Percentiles rank a stretch among this genome's conserved stretches.
Evolutionary conservation across 1,140 invertebrate genomes (phyloP).

Genomic region (Drosophila rufa): DNA sequence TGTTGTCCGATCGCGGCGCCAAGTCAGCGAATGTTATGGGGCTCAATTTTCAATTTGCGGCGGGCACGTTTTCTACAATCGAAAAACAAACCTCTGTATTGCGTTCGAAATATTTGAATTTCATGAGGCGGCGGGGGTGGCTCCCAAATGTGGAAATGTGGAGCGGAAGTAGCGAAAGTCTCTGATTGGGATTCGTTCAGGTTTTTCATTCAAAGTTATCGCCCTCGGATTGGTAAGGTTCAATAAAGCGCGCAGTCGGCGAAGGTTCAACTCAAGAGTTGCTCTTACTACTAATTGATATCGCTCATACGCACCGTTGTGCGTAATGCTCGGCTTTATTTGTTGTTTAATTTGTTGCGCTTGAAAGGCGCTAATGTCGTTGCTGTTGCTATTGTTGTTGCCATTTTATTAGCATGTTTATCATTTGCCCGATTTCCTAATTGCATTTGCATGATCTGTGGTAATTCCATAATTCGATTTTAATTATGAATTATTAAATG

Average conservation of each 20-base stretch:
- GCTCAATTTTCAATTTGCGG: conserved; percentile 28
- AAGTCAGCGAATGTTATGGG: conserved; percentile 24
- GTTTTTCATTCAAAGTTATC: conserved; percentile 25
- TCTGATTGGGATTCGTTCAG: conserved; percentile 33
- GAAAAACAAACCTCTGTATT: not conserved
- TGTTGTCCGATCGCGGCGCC: conserved; percentile 16
- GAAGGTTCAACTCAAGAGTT: conserved; percentile 11
- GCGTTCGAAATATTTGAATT: conserved; percentile 35
- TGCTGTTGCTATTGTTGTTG: conserved; percentile 32
- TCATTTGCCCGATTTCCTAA: conserved; percentile 29
- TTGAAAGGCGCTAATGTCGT: conserved; percentile 23
- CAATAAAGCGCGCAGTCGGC: conserved; percentile 2
- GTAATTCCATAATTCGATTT: conserved; percentile 7
- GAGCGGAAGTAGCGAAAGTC: conserved; percentile 51
- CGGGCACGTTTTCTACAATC: conserved; percentile 23
- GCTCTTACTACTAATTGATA: conserved; percentile 56
- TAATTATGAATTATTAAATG: conserved; percentile 1
- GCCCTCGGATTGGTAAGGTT: conserved; percentile 57
- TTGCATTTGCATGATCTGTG: conserved; percentile 44
- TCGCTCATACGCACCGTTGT: conserved; percentile 74
- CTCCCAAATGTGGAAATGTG: conserved; percentile 6
- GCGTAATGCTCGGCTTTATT: conserved; percentile 44
- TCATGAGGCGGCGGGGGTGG: conserved; percentile 9
- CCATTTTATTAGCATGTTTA: conserved; percentile 31
- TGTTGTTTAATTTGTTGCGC: conserved; percentile 21